Evolutionary conservation across 1,140 invertebrate species (phyloP).

Genomic region (Brachionus manjavacas): DNA sequence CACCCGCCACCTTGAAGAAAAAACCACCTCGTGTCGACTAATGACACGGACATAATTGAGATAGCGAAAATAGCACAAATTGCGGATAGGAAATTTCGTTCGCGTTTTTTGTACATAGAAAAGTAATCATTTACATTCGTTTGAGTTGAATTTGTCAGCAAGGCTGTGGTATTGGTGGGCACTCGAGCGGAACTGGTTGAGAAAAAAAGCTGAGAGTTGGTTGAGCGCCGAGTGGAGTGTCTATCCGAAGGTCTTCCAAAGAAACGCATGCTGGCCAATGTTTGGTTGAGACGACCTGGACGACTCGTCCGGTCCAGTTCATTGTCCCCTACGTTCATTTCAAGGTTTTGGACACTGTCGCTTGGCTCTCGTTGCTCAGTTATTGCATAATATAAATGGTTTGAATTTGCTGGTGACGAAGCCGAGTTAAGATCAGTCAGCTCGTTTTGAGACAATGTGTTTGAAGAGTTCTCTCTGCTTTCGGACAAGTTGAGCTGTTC

Average conservation of each 20-base stretch:
- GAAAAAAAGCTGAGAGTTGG: not conserved
- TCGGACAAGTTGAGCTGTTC: not conserved
- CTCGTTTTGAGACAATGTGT: not conserved
- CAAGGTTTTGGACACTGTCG: not conserved
- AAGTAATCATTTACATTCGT: not conserved
- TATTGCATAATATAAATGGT: constrained; percentile 26
- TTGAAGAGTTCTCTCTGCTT: not conserved
- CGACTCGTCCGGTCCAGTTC: not conserved
- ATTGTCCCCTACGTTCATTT: not conserved
- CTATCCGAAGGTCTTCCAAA: not conserved
- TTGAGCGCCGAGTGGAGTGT: not conserved
- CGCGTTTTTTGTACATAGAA: constrained; percentile 20
- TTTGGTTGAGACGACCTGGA: not conserved
- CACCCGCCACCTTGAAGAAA: constrained; percentile 28
- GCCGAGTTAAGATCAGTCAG: not conserved
- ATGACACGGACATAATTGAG: not conserved
- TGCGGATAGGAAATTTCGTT: constrained; percentile 37
- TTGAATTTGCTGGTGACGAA: not conserved
- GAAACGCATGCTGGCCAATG: not conserved
- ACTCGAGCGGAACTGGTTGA: not conserved
- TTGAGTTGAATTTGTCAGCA: not conserved
- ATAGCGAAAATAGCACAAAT: constrained; percentile 29
- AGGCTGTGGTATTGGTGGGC: not conserved
- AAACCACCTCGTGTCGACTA: constrained; percentile 38
- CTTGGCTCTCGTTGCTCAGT: not conserved